Percentiles rank a stretch among this genome's conserved stretches.
These are phyloP conservation scores for Apamea sordens DNA, from an alignment of 2,888 invertebrate species.

Conservation along the genomic window DNA sequence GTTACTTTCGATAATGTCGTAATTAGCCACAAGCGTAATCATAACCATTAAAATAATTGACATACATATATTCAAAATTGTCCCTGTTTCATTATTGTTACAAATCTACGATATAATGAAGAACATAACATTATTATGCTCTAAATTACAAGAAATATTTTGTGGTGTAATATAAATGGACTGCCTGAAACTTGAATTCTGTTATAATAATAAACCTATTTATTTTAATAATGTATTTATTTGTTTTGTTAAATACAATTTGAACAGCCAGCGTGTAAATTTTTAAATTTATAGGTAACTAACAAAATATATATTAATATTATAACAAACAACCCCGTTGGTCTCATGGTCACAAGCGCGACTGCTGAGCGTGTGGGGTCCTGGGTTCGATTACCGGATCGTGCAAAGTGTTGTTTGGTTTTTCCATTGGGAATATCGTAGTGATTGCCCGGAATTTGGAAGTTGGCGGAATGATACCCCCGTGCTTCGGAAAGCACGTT, in stretches of 20 bases:
- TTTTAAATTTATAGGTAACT: not conserved
- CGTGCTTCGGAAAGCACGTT: too few relatives aligned
- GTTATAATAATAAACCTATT: not conserved
- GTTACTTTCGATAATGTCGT: conserved; percentile 36
- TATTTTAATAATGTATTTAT: not conserved
- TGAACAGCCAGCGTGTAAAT: not conserved
- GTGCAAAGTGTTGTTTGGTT: too few relatives aligned
- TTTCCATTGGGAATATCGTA: too few relatives aligned
- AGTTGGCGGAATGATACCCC: too few relatives aligned
- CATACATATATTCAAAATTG: not conserved
- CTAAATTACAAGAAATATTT: not conserved
- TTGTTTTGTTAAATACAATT: not conserved
- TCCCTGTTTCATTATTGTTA: not conserved
- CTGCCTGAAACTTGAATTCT: not conserved
- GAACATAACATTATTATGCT: not conserved
- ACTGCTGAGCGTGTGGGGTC: too few relatives aligned
- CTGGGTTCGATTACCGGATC: too few relatives aligned
- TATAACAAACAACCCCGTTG: too few relatives aligned
- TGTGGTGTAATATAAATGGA: not conserved
- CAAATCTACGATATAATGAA: not conserved
- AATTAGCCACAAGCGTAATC: conserved; percentile 29
- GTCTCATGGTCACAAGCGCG: too few relatives aligned
- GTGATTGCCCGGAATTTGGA: too few relatives aligned
- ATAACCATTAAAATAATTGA: conserved; percentile 52
- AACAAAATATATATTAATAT: too few relatives aligned